Conservation (phyloP, 2,113 vertebrate genomes). For the Amphilophus citrinellus region DNA sequence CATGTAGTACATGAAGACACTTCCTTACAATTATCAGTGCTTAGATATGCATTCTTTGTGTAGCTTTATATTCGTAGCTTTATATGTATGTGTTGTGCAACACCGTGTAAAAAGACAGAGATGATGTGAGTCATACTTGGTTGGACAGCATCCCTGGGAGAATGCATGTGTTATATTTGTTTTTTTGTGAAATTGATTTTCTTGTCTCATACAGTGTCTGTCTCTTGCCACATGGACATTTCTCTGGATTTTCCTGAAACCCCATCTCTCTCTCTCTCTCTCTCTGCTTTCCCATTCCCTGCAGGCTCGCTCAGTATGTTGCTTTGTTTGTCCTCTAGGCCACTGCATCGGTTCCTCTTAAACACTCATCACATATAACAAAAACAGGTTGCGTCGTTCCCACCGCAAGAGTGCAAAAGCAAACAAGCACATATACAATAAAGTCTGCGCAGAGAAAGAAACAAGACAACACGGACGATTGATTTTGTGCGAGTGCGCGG, state of each 20-base stretch:
- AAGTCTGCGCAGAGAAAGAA: slow-evolving; percentile 12
- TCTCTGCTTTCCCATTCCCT: neutral
- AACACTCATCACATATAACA: slow-evolving; percentile 8
- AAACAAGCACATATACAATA: slow-evolving; percentile 14
- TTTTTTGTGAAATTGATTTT: slow-evolving; percentile 26
- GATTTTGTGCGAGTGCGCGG: neutral
- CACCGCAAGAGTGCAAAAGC: neutral
- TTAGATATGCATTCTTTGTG: neutral
- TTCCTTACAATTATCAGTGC: neutral
- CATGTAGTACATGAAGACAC: neutral
- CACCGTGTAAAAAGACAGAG: slow-evolving; percentile 15
- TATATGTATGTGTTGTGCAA: slow-evolving; percentile 32
- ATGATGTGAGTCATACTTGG: slow-evolving; percentile 33
- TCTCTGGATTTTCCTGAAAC: slow-evolving; percentile 21
- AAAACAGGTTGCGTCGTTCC: slow-evolving; percentile 9
- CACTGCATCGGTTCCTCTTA: slow-evolving; percentile 8
- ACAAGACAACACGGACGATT: neutral
- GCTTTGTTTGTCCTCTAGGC: slow-evolving; percentile 36
- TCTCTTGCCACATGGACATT: neutral
- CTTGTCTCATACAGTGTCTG: neutral
- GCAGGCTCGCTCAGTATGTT: neutral
- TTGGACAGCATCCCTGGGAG: slow-evolving; percentile 9
- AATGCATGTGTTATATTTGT: slow-evolving; percentile 32
- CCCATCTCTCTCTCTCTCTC: neutral
- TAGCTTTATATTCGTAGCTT: slow-evolving; percentile 14